Percentiles rank a stretch among this genome's conserved stretches.
These are phyloP conservation scores for Passer domesticus DNA, from an alignment of 2,113 vertebrate species.

Conservation along the genomic window DNA sequence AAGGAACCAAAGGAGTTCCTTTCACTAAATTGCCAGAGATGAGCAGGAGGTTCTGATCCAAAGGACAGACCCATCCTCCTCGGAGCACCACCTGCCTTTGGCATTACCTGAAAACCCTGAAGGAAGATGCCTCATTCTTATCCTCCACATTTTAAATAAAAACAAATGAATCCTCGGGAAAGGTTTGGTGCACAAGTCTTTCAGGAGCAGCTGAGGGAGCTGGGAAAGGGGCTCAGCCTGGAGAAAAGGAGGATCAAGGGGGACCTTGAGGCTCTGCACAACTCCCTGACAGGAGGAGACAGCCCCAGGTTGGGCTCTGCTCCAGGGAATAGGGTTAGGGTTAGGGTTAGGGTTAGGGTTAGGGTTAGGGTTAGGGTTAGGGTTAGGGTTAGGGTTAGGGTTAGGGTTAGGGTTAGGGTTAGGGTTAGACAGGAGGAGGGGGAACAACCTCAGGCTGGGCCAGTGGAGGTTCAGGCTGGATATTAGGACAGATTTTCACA, in stretches of 20 bases:
- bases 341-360: too few species aligned
- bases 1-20: neutral
- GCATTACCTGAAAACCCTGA: neutral
- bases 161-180: neutral
- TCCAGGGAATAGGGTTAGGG: neutral
- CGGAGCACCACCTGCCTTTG: neutral
- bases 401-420: too few species aligned
- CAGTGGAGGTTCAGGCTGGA: neutral
- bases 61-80: neutral
- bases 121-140: neutral
- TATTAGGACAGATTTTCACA: neutral
- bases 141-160: neutral
- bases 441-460: fast-evolving
- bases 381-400: too few species aligned
- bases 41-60: neutral
- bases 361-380: too few species aligned
- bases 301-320: fast-evolving
- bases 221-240: neutral
- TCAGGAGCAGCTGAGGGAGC: neutral
- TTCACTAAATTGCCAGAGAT: neutral
- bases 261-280: neutral
- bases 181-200: neutral
- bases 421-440: neutral
- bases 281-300: neutral
- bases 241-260: neutral